Evolutionary conservation across 2,113 vertebrate genomes (phyloP), one percentile per base, ranked within the genome.

Genomic region (Ancistrus triradiatus): DNA sequence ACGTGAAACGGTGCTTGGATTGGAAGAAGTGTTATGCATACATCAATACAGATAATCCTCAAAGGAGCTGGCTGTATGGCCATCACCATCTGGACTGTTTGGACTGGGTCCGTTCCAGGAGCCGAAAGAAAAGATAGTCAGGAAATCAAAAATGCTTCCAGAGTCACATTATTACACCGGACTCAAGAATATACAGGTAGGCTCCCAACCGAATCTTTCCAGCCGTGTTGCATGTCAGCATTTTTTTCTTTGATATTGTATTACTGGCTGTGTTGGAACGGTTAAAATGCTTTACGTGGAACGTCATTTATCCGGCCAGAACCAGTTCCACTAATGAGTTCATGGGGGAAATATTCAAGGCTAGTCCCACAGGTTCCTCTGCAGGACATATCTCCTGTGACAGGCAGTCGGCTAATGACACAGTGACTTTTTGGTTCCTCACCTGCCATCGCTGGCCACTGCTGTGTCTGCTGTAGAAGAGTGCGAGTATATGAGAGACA

Each of bases 1-100:
- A 67, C 43, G 27, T 31, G 49, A 63, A 64, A 60, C 35, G 35
- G 33, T 56, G 42, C 63, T 71, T 59, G 48, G 63, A 68, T 58
- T 33, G 21, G 53, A 40, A 49, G 65, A 47, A 44, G 35, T 61
- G 21, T 46, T 48, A 40, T 35, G 68, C 60, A 75, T 71, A 63
- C 63, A 75, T 75, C 68, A 68, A 59, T 64, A 68, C 48, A 63
- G 65, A 75, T 68, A 56, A 71, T 64, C 27, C 68, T 71, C 40
- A 14, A 57, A 63, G 68, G 63, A 66, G 28, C 48, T 27, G 44
- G 35, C 37, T 57, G 48, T 57, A 70, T 27, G 59, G 59, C 42
- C 40, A 21, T 68, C 63, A 64, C 68, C 73, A 68, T 68, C 73
- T 63, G 59, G 43, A 58, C 53, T 58, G 33, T 24, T 33, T 35